phyloP scores from a whole-genome alignment of 2,797 vertebrate genomes.

The Odontamblyopus rebecca region DNA sequence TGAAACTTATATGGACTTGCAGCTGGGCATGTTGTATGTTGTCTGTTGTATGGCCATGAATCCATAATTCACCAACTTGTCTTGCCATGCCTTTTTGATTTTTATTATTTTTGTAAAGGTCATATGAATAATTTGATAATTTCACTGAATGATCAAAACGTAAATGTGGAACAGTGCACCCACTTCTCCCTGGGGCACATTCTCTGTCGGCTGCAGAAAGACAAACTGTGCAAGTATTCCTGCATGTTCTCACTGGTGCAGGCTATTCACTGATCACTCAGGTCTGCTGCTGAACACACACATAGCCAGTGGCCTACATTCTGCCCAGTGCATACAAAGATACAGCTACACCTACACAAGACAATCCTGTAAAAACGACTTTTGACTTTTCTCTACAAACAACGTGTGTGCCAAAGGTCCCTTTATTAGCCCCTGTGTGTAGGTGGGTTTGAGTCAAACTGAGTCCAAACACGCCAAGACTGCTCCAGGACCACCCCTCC shows the following conservation, averaged over 20 bases:
- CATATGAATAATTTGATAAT: conserved; percentile 27
- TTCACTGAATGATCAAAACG: conserved; percentile 53
- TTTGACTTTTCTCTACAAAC: conserved; percentile 15
- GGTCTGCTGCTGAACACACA: conserved; percentile 41
- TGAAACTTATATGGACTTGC: not conserved
- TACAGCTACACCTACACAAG: conserved; percentile 13
- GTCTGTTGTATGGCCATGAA: not conserved
- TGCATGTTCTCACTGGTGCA: conserved; percentile 70
- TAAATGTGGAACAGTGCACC: conserved; percentile 36
- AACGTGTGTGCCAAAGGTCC: conserved; percentile 18
- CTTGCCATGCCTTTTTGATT: not conserved
- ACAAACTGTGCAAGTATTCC: conserved; percentile 54
- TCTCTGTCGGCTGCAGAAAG: conserved; percentile 53
- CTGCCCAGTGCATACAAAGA: not conserved
- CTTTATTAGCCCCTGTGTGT: conserved; percentile 21
- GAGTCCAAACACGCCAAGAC: conserved; percentile 59
- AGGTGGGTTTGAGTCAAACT: conserved; percentile 28
- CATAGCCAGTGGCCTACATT: conserved; percentile 7
- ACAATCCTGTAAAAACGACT: not conserved
- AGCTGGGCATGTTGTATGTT: not conserved
- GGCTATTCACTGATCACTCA: conserved; percentile 37
- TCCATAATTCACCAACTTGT: not conserved
- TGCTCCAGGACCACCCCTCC: conserved; percentile 32
- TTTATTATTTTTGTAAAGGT: conserved; percentile 19
- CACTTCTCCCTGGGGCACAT: conserved; percentile 57